These are phyloP conservation scores for Vidua macroura DNA, from an alignment of 2,113 vertebrate genomes.

Conservation along the genomic window DNA sequence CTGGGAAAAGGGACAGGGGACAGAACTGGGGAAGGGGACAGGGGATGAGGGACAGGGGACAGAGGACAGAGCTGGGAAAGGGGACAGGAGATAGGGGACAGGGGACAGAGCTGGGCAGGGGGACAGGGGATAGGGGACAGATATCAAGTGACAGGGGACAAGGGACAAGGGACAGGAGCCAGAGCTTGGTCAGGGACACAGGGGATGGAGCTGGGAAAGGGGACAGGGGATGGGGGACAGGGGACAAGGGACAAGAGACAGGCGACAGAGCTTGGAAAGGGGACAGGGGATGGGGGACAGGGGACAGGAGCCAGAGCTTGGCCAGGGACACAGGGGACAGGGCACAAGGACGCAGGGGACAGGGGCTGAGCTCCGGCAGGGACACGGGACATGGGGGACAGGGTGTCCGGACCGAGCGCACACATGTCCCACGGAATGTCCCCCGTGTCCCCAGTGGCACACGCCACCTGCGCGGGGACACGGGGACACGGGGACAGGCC, in stretches of 20 bases:
- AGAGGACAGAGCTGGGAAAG: background rate
- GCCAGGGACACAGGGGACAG: background rate
- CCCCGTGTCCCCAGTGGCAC: background rate
- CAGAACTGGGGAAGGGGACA: no score
- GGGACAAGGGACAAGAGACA: no score
- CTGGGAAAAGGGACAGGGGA: background rate
- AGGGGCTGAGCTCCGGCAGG: background rate
- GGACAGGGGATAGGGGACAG: background rate
- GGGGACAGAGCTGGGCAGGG: background rate
- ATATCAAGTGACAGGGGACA: no score
- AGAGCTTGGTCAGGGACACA: no score
- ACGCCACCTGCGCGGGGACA: background rate
- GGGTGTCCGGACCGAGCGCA: rapidly evolving
- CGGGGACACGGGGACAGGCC: background rate
- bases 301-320: background rate
- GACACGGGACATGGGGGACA: background rate
- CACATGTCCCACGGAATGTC: rapidly evolving
- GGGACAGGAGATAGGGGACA: no score
- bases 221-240: background rate
- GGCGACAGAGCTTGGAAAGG: background rate
- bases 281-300: no score
- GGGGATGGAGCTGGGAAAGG: no score
- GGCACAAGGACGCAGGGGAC: background rate
- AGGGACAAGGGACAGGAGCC: background rate
- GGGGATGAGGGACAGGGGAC: no score